A percentile compares a stretch with the other conserved stretches of the same genome.
These are phyloP conservation scores for Oncopodura yosiiana DNA, from an alignment of 1,140 invertebrate genomes.

Conservation along the genomic window DNA sequence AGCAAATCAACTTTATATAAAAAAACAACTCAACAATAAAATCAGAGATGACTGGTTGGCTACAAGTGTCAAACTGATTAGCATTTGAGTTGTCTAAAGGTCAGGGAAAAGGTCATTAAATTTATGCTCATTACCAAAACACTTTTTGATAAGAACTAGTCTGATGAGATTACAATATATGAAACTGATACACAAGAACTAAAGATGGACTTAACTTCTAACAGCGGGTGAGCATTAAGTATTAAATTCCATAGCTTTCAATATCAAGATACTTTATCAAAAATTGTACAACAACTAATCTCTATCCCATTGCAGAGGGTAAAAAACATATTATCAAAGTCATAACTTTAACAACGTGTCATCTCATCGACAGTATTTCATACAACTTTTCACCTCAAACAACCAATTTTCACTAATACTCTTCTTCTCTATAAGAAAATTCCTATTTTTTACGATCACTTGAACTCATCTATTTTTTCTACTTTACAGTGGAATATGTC, in stretches of 20 bases:
- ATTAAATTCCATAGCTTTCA: background rate
- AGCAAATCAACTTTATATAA: too few relatives aligned
- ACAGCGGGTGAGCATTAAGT: background rate
- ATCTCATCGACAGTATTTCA: slow-evolving; percentile 15
- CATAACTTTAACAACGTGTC: slow-evolving; percentile 9
- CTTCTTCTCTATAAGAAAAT: too few relatives aligned
- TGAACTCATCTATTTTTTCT: too few relatives aligned
- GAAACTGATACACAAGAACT: too few relatives aligned
- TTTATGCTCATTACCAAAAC: slow-evolving; percentile 24
- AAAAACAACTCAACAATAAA: too few relatives aligned
- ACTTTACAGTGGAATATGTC: too few relatives aligned
- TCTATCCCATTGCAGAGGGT: too few relatives aligned
- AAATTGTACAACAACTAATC: too few relatives aligned
- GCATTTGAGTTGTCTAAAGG: slow-evolving; percentile 26
- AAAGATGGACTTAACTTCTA: too few relatives aligned
- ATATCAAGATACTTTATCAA: too few relatives aligned
- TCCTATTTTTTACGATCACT: too few relatives aligned
- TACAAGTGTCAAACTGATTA: slow-evolving; percentile 33
- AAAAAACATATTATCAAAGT: too few relatives aligned
- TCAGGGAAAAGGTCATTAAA: slow-evolving; percentile 31
- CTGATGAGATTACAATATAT: slow-evolving; percentile 13
- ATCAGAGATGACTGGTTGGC: slow-evolving; percentile 8
- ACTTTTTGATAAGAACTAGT: slow-evolving; percentile 16
- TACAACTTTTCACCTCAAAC: slow-evolving; percentile 8
- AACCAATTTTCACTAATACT: slow-evolving; percentile 4